Conservation (phyloP, 1,140 invertebrate species). For the Heliothis virescens region DNA sequence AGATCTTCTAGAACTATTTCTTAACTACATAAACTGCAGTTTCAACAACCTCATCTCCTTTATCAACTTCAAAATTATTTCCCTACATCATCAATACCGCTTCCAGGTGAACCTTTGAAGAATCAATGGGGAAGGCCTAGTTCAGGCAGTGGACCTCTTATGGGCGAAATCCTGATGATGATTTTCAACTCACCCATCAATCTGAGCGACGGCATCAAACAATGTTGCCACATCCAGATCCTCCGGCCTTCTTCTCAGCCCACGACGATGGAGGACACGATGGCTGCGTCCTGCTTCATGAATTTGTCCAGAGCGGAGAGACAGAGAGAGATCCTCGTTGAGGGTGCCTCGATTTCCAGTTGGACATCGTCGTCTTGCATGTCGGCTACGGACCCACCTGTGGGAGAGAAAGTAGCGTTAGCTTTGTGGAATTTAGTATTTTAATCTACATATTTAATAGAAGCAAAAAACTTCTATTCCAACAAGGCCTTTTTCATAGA, state of each 20-base stretch:
- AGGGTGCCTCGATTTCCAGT: constrained; percentile 92
- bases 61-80: too few relatives aligned
- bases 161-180: too few relatives aligned
- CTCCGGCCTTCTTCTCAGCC: constrained; percentile 89
- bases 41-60: too few relatives aligned
- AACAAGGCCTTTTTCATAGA: too few relatives aligned
- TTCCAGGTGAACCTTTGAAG: too few relatives aligned
- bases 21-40: too few relatives aligned
- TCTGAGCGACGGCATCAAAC: constrained; percentile 89
- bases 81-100: too few relatives aligned
- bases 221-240: constrained; percentile 87
- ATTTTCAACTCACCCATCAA: constrained; percentile 86
- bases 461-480: too few relatives aligned
- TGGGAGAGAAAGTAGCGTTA: constrained; percentile 18
- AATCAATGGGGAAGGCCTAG: too few relatives aligned
- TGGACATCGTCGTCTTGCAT: constrained; percentile 93
- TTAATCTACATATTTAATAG: too few relatives aligned
- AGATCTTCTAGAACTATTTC: too few relatives aligned
- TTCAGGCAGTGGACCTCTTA: too few relatives aligned
- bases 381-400: constrained; percentile 91
- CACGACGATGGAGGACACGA: constrained; percentile 93
- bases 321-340: constrained; percentile 92
- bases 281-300: constrained; percentile 87
- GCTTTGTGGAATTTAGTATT: background rate
- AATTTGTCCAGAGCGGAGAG: constrained; percentile 90